Conservation (phyloP, 2,797 vertebrate species). For the Oophaga sylvatica region DNA sequence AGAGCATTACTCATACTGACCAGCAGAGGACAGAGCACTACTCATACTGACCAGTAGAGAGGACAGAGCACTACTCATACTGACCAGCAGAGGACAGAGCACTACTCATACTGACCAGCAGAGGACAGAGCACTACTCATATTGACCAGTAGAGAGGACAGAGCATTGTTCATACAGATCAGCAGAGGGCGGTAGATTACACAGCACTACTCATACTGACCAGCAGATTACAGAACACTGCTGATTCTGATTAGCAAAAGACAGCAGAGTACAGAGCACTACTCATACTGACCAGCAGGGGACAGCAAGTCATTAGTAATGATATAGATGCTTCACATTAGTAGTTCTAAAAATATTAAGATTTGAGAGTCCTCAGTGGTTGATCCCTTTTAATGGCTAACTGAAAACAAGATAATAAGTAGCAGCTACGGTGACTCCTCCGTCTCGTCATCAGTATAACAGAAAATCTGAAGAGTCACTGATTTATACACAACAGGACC, state of each 20-base stretch:
- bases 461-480: too few relatives aligned
- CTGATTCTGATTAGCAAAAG: too few relatives aligned
- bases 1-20: neutral
- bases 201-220: neutral
- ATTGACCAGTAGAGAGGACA: neutral
- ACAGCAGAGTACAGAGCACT: too few relatives aligned
- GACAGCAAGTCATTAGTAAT: neutral
- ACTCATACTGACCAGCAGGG: conserved; percentile 8
- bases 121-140: neutral
- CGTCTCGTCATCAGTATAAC: too few relatives aligned
- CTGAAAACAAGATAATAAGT: too few relatives aligned
- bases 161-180: neutral
- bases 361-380: too few relatives aligned
- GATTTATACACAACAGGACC: too few relatives aligned
- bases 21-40: neutral
- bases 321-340: neutral
- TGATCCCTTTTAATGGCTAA: too few relatives aligned
- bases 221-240: neutral
- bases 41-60: conserved; percentile 19
- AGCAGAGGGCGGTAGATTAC: neutral
- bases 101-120: neutral
- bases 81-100: neutral
- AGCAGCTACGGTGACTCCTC: too few relatives aligned
- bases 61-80: neutral
- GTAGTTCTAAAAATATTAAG: too few relatives aligned